A percentile compares a stretch with the other conserved stretches of the same genome.
Conservation (phyloP, 2,113 vertebrate genomes). For the Perca fluviatilis region DNA sequence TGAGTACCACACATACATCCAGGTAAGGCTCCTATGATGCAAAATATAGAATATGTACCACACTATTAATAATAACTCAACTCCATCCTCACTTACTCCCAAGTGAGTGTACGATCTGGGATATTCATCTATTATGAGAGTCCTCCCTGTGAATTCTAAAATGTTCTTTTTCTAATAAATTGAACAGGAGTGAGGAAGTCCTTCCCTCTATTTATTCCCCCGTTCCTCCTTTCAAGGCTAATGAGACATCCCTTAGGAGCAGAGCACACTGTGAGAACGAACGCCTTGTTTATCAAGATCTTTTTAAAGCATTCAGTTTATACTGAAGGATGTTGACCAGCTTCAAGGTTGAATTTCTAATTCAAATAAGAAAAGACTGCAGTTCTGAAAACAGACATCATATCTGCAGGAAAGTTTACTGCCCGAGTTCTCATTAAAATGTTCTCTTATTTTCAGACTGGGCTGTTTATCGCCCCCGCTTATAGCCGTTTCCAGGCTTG, state of each 20-base stretch:
- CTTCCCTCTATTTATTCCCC: background rate
- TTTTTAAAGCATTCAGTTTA: background rate
- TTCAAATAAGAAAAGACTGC: background rate
- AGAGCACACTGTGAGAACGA: background rate
- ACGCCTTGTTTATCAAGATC: conserved; percentile 14
- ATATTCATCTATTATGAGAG: background rate
- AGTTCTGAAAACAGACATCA: background rate
- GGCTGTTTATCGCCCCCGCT: background rate
- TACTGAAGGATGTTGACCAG: background rate
- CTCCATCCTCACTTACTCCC: too few relatives aligned
- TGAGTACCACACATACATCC: background rate
- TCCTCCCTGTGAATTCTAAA: background rate
- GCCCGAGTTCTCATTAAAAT: background rate
- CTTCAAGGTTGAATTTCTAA: conserved; percentile 16
- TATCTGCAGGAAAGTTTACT: background rate
- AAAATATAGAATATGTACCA: background rate
- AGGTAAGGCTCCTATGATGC: too few relatives aligned
- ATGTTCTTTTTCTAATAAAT: background rate
- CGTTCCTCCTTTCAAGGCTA: background rate
- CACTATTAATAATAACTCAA: background rate
- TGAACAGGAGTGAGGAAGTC: background rate
- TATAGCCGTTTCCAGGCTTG: background rate
- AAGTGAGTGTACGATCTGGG: background rate
- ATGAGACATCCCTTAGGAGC: background rate
- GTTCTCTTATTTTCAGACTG: background rate